A percentile compares a stretch with the other conserved stretches of the same genome.
Evolutionary conservation across 2,113 vertebrate genomes (phyloP).

Genomic region (Romanogobio albipinnatus): DNA sequence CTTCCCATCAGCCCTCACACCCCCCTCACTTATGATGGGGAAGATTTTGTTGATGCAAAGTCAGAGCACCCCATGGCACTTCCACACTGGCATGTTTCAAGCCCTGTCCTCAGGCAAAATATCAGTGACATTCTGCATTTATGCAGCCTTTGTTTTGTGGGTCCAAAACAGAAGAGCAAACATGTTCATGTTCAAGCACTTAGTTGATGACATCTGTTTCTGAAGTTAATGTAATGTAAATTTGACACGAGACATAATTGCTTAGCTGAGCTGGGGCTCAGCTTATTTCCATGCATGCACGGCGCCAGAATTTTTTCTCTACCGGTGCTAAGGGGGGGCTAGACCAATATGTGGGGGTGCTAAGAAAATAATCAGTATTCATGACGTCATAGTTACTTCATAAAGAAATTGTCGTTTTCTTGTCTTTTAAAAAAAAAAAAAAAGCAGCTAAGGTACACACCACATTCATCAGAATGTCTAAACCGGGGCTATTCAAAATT

Average conservation of each 20-base stretch:
- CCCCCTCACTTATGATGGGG: not conserved
- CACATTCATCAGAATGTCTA: too few species aligned
- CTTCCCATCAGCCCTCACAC: slow-evolving; percentile 1
- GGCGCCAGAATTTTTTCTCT: too few species aligned
- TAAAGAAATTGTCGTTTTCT: too few species aligned
- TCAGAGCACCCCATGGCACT: slow-evolving; percentile 39
- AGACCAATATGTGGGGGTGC: too few species aligned
- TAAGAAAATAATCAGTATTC: too few species aligned
- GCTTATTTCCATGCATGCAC: not conserved
- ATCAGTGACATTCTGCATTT: slow-evolving; percentile 1
- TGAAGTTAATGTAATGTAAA: not conserved
- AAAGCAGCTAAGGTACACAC: too few species aligned
- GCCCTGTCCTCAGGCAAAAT: slow-evolving; percentile 10
- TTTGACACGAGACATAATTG: not conserved
- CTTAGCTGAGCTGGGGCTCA: not conserved
- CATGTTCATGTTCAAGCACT: not conserved
- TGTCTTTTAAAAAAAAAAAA: too few species aligned
- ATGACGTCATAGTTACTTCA: too few species aligned
- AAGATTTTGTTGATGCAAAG: slow-evolving; percentile 33
- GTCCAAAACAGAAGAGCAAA: slow-evolving; percentile 2
- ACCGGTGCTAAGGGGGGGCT: too few species aligned
- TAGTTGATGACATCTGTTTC: not conserved
- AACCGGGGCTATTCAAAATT: too few species aligned
- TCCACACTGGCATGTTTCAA: slow-evolving; percentile 25
- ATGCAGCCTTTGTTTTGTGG: slow-evolving; percentile 20